These are phyloP conservation scores for Meghimatium bilineatum DNA, from an alignment of 2,888 invertebrate species.

Conservation along the genomic window DNA sequence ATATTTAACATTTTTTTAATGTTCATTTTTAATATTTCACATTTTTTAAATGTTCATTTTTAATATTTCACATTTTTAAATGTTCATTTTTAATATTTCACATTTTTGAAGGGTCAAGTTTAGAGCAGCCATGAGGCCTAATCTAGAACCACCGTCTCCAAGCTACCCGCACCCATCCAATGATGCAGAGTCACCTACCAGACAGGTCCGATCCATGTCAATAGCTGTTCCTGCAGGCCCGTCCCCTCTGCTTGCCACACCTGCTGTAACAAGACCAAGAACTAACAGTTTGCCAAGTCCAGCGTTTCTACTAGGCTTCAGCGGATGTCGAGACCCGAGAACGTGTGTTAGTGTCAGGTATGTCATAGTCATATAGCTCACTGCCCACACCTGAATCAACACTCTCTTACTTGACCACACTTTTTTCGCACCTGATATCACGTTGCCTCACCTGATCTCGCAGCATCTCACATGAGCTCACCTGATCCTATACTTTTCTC, in stretches of 20 bases:
- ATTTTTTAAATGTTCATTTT: no score
- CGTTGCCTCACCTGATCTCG: no score
- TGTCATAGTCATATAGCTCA: neutral
- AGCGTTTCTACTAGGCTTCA: slow-evolving; percentile 40
- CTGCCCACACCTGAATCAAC: no score
- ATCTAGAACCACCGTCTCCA: neutral
- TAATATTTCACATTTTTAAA: neutral
- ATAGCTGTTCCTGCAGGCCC: slow-evolving; percentile 26
- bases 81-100: neutral
- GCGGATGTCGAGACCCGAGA: slow-evolving; percentile 39
- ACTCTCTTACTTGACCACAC: no score
- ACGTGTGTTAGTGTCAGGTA: slow-evolving; percentile 45
- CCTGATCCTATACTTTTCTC: no score
- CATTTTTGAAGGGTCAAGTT: neutral
- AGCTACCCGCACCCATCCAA: neutral
- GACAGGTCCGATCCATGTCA: slow-evolving; percentile 42
- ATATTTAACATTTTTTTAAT: neutral
- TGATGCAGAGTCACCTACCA: slow-evolving; percentile 19
- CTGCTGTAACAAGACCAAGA: neutral
- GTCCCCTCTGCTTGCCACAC: neutral
- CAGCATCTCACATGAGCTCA: no score
- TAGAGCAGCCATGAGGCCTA: slow-evolving; percentile 1
- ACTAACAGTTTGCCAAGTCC: slow-evolving; percentile 46
- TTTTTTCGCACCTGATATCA: no score
- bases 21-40: no score